Percentiles rank a stretch among this genome's conserved stretches.
These are phyloP conservation scores for Elgonia sp. DNA, from an alignment of 2,888 invertebrate species.

Conservation along the genomic window DNA sequence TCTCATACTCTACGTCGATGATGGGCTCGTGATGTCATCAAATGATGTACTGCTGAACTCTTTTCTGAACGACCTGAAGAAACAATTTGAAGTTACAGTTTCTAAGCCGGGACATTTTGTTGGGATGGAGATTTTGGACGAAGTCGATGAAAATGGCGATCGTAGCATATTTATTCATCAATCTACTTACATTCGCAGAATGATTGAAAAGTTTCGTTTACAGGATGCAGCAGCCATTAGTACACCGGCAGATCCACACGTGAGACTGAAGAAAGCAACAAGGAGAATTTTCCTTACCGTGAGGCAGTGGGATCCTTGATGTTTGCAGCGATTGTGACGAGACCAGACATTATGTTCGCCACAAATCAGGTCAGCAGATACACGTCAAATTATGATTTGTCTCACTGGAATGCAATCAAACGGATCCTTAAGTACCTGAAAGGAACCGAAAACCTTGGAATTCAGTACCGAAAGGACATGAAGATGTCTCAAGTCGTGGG, in stretches of 20 bases:
- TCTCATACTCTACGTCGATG: conserved; percentile 14
- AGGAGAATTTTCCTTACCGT: conserved; percentile 49
- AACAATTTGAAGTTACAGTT: conserved; percentile 24
- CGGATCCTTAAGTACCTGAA: conserved; percentile 73
- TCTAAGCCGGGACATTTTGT: conserved; percentile 11
- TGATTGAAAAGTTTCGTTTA: conserved; percentile 30
- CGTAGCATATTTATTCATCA: conserved; percentile 40
- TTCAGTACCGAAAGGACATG: conserved; percentile 40
- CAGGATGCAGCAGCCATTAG: conserved; percentile 1
- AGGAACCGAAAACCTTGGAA: conserved; percentile 59
- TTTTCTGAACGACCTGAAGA: conserved; percentile 4
- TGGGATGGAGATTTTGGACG: conserved; percentile 42
- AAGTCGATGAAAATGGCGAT: background rate
- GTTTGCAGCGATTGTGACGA: conserved; percentile 63
- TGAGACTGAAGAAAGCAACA: background rate
- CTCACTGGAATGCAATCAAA: conserved; percentile 74
- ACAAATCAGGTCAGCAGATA: conserved; percentile 68
- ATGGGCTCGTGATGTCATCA: conserved; percentile 15
- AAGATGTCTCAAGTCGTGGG: conserved; percentile 5
- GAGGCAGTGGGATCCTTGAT: conserved; percentile 69
- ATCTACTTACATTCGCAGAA: conserved; percentile 21
- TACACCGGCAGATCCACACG: conserved; percentile 61
- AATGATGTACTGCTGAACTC: background rate
- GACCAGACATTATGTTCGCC: conserved; percentile 75
- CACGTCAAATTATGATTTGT: conserved; percentile 29